Conservation (phyloP, 2,888 invertebrate genomes). For the Dusona sp. region DNA sequence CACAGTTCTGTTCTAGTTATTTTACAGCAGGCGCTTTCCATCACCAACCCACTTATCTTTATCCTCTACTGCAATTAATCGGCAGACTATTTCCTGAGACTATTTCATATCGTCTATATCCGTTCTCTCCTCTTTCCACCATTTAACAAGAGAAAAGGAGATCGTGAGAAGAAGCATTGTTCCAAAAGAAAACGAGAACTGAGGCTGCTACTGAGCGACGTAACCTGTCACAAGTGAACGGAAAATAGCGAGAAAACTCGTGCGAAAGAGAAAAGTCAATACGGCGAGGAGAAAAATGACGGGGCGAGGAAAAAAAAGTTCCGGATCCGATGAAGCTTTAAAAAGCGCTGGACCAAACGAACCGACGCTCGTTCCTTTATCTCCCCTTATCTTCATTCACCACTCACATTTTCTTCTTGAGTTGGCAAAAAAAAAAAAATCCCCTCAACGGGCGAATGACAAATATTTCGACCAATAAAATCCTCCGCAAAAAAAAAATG, state of each 20-base stretch:
- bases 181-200: conserved; percentile 45
- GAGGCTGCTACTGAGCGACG: conserved; percentile 37
- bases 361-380: conserved; percentile 21
- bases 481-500: neutral
- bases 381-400: conserved; percentile 28
- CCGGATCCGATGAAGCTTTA: conserved; percentile 40
- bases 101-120: conserved; percentile 12
- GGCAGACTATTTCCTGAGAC: conserved; percentile 45
- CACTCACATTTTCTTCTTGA: conserved; percentile 17
- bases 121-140: neutral
- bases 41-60: conserved; percentile 43
- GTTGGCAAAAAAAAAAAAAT: conserved; percentile 21
- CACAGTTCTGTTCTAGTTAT: conserved; percentile 56
- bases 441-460: neutral
- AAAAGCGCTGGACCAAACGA: conserved; percentile 35
- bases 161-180: conserved; percentile 26
- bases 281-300: conserved; percentile 23
- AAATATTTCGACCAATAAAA: neutral
- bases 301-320: conserved; percentile 27
- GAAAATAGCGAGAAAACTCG: conserved; percentile 6
- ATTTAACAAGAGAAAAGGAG: conserved; percentile 21
- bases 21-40: conserved; percentile 65
- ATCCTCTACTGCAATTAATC: conserved; percentile 65
- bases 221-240: neutral
- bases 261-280: conserved; percentile 23